Conservation (phyloP, 1,140 invertebrate species). For the Anastatus disparis region DNA sequence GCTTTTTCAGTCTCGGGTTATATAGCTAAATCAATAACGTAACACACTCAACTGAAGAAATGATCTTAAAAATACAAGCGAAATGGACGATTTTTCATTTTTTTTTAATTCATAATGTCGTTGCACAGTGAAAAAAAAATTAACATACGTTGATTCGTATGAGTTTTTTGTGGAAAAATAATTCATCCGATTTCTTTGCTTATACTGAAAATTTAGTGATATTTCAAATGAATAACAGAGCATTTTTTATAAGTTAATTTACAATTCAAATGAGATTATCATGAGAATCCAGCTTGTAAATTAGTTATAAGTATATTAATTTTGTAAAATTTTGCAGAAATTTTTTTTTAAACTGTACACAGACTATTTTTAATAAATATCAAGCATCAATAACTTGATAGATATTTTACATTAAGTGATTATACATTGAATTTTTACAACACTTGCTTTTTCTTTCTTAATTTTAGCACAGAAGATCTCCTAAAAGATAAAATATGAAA, state of each 20-base stretch:
- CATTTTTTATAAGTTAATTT: too few species aligned
- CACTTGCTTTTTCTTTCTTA: slow-evolving; percentile 7
- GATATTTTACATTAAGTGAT: background rate
- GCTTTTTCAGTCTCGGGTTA: slow-evolving; percentile 31
- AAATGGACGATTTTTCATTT: slow-evolving; percentile 32
- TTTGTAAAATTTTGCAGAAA: too few species aligned
- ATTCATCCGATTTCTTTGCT: too few species aligned
- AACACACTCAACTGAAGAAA: background rate
- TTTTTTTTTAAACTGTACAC: background rate
- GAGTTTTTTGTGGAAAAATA: background rate
- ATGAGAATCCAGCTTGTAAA: too few species aligned
- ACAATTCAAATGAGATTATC: too few species aligned
- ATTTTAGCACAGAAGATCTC: background rate
- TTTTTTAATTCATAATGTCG: background rate
- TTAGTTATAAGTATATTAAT: too few species aligned
- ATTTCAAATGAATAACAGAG: too few species aligned
- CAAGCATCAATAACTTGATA: background rate
- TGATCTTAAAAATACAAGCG: slow-evolving; percentile 4
- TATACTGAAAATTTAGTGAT: too few species aligned
- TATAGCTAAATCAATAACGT: slow-evolving; percentile 10
- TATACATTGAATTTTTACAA: slow-evolving; percentile 1
- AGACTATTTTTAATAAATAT: background rate
- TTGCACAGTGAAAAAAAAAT: slow-evolving; percentile 1
- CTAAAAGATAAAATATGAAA: slow-evolving; percentile 5
- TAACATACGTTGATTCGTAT: background rate